These are phyloP conservation scores for Sarcophaga variegata DNA, from an alignment of 2,888 invertebrate genomes.

Conservation along the genomic window DNA sequence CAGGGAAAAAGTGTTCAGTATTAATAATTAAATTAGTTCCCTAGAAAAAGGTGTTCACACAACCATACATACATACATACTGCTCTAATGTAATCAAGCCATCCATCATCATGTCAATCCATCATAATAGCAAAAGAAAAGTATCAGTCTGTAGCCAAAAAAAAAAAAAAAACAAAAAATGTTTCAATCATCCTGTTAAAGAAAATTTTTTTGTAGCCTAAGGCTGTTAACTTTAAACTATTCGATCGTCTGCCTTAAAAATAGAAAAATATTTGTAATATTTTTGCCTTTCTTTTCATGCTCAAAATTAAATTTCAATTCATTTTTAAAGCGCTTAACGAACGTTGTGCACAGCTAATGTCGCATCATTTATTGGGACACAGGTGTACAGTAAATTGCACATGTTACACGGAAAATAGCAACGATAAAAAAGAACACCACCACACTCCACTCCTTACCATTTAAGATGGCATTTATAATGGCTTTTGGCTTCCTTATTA, in stretches of 20 bases:
- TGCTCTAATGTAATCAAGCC: conserved; percentile 40
- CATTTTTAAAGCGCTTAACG: conserved; percentile 48
- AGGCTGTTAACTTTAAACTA: too few relatives aligned
- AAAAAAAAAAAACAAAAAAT: too few relatives aligned
- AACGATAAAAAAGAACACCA: conserved; percentile 35
- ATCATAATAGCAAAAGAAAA: conserved; percentile 26
- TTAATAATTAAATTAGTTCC: conserved; percentile 36
- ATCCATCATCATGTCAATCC: conserved; percentile 60
- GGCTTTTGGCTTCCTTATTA: conserved; percentile 6
- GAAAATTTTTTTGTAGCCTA: too few relatives aligned
- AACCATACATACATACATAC: neutral
- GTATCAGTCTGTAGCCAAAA: too few relatives aligned
- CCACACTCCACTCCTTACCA: neutral
- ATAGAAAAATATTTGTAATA: too few relatives aligned
- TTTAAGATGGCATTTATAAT: conserved; percentile 25
- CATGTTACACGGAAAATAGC: conserved; percentile 64
- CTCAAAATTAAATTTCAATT: too few relatives aligned
- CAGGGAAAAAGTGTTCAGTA: neutral
- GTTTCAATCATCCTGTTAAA: too few relatives aligned
- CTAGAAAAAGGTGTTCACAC: neutral
- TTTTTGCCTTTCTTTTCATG: too few relatives aligned
- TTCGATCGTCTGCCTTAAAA: too few relatives aligned
- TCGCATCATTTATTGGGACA: conserved; percentile 72
- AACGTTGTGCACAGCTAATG: conserved; percentile 71
- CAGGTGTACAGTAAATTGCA: conserved; percentile 71